Base-by-base conservation (phyloP, 2,113 vertebrate species). In the Myiozetetes cayanensis region DNA sequence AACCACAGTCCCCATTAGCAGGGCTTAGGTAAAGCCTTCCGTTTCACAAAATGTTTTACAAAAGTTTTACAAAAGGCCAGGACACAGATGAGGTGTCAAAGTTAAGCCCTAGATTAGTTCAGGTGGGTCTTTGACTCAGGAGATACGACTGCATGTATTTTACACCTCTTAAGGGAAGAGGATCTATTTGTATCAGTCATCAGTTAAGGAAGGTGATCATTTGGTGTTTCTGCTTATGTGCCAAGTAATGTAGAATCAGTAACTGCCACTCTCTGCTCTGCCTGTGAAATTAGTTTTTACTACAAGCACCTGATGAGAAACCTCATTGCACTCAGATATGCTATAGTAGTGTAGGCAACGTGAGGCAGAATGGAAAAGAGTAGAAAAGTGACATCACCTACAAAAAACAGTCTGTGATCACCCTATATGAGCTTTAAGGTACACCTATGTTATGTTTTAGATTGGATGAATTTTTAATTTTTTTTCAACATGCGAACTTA, bases 251-350 rank as follows among this genome's bases (percentile, higher is more conserved):
- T 31, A 27, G 58, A 79, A 68, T 59, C 21, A 56, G 35, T n/a
- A 39, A 63, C 9, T 27, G 53, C 1, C 10, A 3, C 14, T 28
- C 30, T 74, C 49, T 31, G 47, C 30, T 46, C 16, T 44, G 39
- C 7, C 28, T 2, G 5, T 22, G 6, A 90, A 72, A 49, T 35
- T 8, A 67, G 3, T 14, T 90, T 81, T 79, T 65, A 56, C 27
- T 67, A 8, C 10, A 59, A 39, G 15, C 0, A 0, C 22, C 14
- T 72, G 33, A 37, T n/a, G 2, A 90, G 20, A 55, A 89, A 79
- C 72, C 19, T 68, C 4, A 3, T 4, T 39, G 39, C 6, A 8
- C 6, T 58, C 37, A 62, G 46, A 49, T 12, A 33, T 16, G 50
- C 2, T 14, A n/a, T n/a, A n/a, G n/a, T n/a, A 49, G 7, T 9